A percentile compares a stretch with the other conserved stretches of the same genome.
phyloP scores from a whole-genome alignment of 2,797 vertebrate species.

The Pelobates cultripes region DNA sequence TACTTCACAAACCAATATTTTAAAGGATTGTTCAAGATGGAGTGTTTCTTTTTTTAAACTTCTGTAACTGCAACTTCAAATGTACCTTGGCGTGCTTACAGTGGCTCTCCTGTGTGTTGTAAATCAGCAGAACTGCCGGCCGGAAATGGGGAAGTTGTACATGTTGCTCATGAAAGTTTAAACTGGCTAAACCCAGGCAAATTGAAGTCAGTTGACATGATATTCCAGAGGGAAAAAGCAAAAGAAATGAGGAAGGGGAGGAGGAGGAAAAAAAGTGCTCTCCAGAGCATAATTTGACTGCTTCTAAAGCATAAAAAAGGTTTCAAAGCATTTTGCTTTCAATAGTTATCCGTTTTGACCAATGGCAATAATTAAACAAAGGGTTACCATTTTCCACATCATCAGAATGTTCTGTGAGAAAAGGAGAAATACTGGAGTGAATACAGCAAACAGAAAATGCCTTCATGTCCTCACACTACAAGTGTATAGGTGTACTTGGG shows the following conservation, averaged over 20 bases:
- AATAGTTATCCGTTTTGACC: conserved; percentile 5
- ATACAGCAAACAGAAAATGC: conserved; percentile 9
- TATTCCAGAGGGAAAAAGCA: conserved; percentile 6
- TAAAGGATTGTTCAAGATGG: conserved; percentile 59
- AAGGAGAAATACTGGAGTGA: conserved; percentile 19
- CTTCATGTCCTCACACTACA: conserved; percentile 16
- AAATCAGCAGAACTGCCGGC: conserved; percentile 5
- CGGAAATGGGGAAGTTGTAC: background rate
- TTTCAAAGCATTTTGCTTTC: conserved; percentile 1
- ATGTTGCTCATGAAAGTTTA: background rate
- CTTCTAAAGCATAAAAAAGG: background rate
- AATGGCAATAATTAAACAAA: conserved; percentile 4
- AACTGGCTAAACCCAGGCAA: background rate
- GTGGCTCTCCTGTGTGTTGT: conserved; percentile 56
- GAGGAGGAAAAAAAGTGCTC: background rate
- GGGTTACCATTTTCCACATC: conserved; percentile 9
- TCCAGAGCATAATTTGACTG: background rate
- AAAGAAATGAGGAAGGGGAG: no score
- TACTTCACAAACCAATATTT: conserved; percentile 45
- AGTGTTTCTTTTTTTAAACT: conserved; percentile 51
- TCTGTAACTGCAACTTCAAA: conserved; percentile 34
- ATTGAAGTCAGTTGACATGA: background rate
- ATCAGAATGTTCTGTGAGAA: conserved; percentile 5
- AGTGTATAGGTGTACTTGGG: conserved; percentile 17
- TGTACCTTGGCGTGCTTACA: conserved; percentile 57